Evolutionary conservation across 2,113 vertebrate genomes (phyloP).

Genomic region (Zosterops pallidus): DNA sequence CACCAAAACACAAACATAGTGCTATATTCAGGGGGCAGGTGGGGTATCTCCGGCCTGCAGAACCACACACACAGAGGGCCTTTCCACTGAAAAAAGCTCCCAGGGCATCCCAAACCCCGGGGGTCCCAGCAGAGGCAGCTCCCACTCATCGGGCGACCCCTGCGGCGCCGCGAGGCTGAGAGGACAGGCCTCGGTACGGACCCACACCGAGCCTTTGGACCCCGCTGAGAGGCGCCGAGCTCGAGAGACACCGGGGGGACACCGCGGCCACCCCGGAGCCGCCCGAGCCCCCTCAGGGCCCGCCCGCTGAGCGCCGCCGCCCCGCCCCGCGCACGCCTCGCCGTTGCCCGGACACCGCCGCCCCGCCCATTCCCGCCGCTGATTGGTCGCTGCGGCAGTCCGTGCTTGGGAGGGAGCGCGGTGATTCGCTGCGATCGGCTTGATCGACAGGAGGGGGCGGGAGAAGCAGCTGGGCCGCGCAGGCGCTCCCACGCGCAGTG

Average conservation of each 20-base stretch:
- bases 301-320: not conserved
- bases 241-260: not conserved
- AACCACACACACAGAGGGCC: rapidly evolving
- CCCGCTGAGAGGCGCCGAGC: rapidly evolving
- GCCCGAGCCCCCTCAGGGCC: not conserved
- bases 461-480: not conserved
- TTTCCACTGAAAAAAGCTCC: rapidly evolving
- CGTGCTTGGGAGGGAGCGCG: rapidly evolving
- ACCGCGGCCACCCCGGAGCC: rapidly evolving
- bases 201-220: rapidly evolving
- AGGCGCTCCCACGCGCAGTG: not conserved
- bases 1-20: rapidly evolving
- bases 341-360: not conserved
- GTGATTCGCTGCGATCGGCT: not conserved
- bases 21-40: rapidly evolving
- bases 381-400: not conserved
- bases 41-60: rapidly evolving
- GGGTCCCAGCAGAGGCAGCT: no score
- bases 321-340: not conserved
- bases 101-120: rapidly evolving
- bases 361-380: not conserved
- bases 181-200: rapidly evolving
- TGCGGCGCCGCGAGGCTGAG: no score
- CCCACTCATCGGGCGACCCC: no score
- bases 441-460: not conserved